A percentile compares a stretch with the other conserved stretches of the same genome.
phyloP scores from a whole-genome alignment of 2,888 invertebrate genomes.

The Congeria kusceri region DNA sequence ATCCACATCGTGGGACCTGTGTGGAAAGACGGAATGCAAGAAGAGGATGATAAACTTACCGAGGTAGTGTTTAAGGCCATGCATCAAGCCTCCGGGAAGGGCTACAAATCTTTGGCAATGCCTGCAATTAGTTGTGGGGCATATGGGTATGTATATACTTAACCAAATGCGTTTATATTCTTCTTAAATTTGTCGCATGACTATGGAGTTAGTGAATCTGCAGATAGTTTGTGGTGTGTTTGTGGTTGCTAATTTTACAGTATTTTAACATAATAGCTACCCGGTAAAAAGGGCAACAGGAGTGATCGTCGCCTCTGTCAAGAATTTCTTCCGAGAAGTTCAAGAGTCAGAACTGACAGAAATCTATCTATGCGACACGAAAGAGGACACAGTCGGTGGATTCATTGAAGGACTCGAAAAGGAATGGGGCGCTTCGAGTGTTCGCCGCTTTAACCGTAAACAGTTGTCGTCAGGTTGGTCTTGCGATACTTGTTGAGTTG shows the following conservation, averaged over 20 bases:
- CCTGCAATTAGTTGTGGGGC: constrained; percentile 75
- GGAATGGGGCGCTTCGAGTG: constrained; percentile 14
- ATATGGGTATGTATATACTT: constrained; percentile 18
- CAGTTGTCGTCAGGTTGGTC: background rate
- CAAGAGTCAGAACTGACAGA: constrained; percentile 39
- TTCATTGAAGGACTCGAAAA: constrained; percentile 50
- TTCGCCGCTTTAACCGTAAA: background rate
- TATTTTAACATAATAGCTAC: constrained; percentile 1
- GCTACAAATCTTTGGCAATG: constrained; percentile 67
- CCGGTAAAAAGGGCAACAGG: constrained; percentile 39
- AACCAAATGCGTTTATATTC: background rate
- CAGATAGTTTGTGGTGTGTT: too few species aligned
- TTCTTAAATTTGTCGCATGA: too few species aligned
- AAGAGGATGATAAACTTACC: constrained; percentile 51
- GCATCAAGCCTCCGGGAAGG: constrained; percentile 39
- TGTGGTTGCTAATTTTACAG: too few species aligned
- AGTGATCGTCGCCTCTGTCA: constrained; percentile 47
- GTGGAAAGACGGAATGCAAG: constrained; percentile 54
- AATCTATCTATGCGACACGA: constrained; percentile 64
- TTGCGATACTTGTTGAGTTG: too few species aligned
- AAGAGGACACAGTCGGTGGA: constrained; percentile 44
- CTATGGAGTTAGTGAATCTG: too few species aligned
- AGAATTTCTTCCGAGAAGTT: constrained; percentile 55
- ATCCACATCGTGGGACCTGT: constrained; percentile 62
- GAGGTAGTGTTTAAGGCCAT: constrained; percentile 54